Base-by-base conservation (phyloP, 2,888 invertebrate genomes). In the Diachrysia chrysitis region DNA sequence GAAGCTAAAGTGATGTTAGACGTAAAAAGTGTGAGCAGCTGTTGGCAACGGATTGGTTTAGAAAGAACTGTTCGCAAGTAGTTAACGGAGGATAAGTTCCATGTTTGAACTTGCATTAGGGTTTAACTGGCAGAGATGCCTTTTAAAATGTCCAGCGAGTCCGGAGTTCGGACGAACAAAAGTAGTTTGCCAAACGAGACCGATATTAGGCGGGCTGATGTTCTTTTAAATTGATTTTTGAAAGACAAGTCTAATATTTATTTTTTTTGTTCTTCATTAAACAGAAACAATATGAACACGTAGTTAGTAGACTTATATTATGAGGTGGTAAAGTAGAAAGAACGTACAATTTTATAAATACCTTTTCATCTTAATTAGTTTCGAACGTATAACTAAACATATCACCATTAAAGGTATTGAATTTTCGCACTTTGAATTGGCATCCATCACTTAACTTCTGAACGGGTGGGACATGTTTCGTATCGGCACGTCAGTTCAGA, bases 81-180 rank as follows among this genome's bases (percentile, higher is more conserved):
- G 90, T 92, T 92, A 90, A 87, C 81, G 80, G 71, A 68, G 82
- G 83, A 86, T 85, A 89, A 92, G 88, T 92, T 92, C 79, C 79
- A 80, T 88, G 87, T 89, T 90, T 87, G 87, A 89, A 89, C 89
- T 89, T 84, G 84, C 85, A 86, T 87, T 84, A 85, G 78, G 80
- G 79, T 82, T 84, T 64, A 75, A 78, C 80, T 73, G 75, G 65
- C 65, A 63, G 68, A 67, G 83, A 79, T 84, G 86, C 87, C 87
- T 88, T 90, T 87, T 85, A 86, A 88, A 89, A 85, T 78, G 81
- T 77, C 82, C 82, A 68, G 73, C 69, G 56, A 64, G 71, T 69
- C 62, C 64, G 56, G 71, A 84, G 76, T 78, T 82, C 76, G 54
- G 29, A 55, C 78, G 74, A 72, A 82, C 73, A 75, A 84, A 78